phyloP scores from a whole-genome alignment of 2,888 invertebrate species.

The Rutpela maculata region DNA sequence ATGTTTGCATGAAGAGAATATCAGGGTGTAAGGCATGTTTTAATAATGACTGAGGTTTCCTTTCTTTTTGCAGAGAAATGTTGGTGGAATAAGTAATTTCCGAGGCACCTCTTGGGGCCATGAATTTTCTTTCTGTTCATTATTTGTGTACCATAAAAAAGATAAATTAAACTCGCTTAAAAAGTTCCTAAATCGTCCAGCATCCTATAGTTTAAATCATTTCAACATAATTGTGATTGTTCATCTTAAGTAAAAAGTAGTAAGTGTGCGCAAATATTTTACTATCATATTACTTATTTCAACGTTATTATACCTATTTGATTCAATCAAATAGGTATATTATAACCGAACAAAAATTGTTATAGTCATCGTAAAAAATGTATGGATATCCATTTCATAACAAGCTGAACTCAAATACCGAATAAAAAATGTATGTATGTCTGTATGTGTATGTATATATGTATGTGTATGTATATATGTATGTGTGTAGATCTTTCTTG shows the following conservation, averaged over 20 bases:
- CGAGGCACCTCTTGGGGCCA: slow-evolving; percentile 1
- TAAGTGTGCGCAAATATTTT: neutral
- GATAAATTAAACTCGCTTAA: neutral
- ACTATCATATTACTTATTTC: neutral
- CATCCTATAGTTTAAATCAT: neutral
- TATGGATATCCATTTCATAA: too few relatives aligned
- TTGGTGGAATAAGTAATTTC: neutral
- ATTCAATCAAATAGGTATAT: too few relatives aligned
- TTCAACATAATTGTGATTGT: neutral
- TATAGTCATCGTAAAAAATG: too few relatives aligned
- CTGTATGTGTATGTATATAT: too few relatives aligned
- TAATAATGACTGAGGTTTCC: slow-evolving; percentile 1
- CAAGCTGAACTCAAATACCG: too few relatives aligned
- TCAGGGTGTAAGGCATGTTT: neutral
- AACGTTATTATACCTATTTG: too few relatives aligned
- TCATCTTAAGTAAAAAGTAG: neutral
- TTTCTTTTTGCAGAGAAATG: neutral
- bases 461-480: too few relatives aligned
- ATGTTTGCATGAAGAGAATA: slow-evolving; percentile 1
- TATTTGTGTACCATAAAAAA: neutral
- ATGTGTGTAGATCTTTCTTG: too few relatives aligned
- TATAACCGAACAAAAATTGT: too few relatives aligned
- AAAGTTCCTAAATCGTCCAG: neutral
- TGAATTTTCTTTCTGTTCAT: slow-evolving; percentile 1
- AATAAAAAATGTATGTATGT: too few relatives aligned